These are phyloP conservation scores for Callionymus lyra DNA, from an alignment of 2,113 vertebrate species.

Conservation along the genomic window DNA sequence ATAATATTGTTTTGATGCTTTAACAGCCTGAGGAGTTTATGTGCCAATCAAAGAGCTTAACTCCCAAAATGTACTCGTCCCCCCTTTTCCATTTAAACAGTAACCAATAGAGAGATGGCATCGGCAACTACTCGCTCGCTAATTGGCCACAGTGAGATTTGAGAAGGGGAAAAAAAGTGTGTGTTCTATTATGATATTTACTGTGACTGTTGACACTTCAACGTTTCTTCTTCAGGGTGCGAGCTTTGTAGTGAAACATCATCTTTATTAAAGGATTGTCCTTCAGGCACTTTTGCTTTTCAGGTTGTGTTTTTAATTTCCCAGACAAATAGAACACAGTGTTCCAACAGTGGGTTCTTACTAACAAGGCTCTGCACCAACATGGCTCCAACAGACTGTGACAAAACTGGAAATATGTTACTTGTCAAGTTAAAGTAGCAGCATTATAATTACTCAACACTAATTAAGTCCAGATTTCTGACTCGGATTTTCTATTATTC, in stretches of 20 bases:
- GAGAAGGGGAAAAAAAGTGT: slow-evolving; percentile 16
- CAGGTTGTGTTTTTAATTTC: slow-evolving; percentile 1
- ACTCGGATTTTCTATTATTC: too few species aligned
- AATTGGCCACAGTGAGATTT: slow-evolving; percentile 43
- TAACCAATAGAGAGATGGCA: slow-evolving; percentile 34
- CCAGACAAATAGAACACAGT: too few species aligned
- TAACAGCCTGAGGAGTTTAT: slow-evolving; percentile 21
- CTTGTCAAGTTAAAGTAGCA: too few species aligned
- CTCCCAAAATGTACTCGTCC: slow-evolving; percentile 25
- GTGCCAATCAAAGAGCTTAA: slow-evolving; percentile 37
- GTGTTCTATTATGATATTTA: slow-evolving; percentile 35
- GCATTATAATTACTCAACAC: too few species aligned
- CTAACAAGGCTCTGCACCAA: too few species aligned
- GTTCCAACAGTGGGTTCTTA: too few species aligned
- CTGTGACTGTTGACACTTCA: slow-evolving; percentile 34
- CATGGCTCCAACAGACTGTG: too few species aligned
- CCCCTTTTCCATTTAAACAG: slow-evolving; percentile 17
- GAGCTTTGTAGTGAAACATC: slow-evolving; percentile 23
- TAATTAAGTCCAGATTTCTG: too few species aligned
- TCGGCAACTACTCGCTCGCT: slow-evolving; percentile 28
- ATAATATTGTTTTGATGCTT: slow-evolving; percentile 15
- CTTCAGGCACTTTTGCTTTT: slow-evolving; percentile 9
- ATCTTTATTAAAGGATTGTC: slow-evolving; percentile 16
- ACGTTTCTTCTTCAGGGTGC: slow-evolving; percentile 13
- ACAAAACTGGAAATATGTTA: too few species aligned